A percentile compares a stretch with the other conserved stretches of the same genome.
These are phyloP conservation scores for Menura novaehollandiae DNA, from an alignment of 2,113 vertebrate genomes.

Conservation along the genomic window DNA sequence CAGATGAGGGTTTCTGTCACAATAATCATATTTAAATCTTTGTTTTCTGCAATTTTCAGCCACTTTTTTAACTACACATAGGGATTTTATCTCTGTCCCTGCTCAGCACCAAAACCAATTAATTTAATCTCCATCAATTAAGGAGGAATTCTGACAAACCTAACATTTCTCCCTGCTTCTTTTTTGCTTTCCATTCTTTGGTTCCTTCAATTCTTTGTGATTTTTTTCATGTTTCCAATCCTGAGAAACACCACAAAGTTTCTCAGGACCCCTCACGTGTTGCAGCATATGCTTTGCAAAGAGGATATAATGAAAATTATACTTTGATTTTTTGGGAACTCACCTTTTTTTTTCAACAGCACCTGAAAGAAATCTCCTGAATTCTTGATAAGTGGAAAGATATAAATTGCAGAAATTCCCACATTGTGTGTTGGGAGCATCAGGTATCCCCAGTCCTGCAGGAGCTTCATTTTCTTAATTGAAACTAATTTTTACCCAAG, in stretches of 20 bases:
- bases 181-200: background rate
- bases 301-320: rapidly evolving
- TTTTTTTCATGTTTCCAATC: background rate
- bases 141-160: background rate
- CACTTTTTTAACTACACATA: rapidly evolving
- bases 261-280: background rate
- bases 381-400: background rate
- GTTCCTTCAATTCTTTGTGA: background rate
- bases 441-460: background rate
- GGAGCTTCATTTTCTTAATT: background rate
- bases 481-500: background rate
- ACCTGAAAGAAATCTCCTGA: background rate
- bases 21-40: background rate
- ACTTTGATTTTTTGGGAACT: background rate
- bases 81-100: background rate
- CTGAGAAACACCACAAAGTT: background rate
- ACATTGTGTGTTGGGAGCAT: background rate
- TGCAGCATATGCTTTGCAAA: background rate
- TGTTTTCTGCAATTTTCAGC: background rate
- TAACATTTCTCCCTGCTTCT: background rate
- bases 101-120: background rate
- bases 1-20: background rate
- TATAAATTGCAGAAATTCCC: background rate
- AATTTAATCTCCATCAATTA: background rate
- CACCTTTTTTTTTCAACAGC: background rate